These are phyloP conservation scores for Bradypodion pumilum DNA, from an alignment of 2,797 vertebrate genomes.

Conservation along the genomic window DNA sequence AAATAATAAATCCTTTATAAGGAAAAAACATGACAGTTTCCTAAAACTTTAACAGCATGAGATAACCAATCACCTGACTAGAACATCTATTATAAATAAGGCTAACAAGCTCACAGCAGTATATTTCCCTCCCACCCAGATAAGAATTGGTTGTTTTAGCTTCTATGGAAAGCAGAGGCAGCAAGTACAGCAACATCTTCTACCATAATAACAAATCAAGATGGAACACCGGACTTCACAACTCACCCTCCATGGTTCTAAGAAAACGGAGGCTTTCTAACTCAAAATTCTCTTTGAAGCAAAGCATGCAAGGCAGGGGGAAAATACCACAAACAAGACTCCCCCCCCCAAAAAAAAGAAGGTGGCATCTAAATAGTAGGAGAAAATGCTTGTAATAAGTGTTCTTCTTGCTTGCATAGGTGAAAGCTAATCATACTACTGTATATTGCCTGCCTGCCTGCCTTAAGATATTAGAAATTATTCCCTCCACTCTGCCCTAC, in stretches of 20 bases:
- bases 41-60: no score
- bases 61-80: background rate
- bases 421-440: background rate
- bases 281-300: background rate
- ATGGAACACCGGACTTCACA: constrained; percentile 54
- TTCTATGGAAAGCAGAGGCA: background rate
- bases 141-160: background rate
- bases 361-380: background rate
- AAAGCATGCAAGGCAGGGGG: constrained; percentile 23
- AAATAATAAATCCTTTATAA: background rate
- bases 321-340: background rate
- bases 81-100: background rate
- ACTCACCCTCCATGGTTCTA: constrained; percentile 36
- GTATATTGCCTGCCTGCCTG: no score
- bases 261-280: background rate
- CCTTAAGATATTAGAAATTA: background rate
- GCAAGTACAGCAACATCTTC: background rate
- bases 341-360: background rate
- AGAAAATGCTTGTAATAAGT: background rate
- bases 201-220: background rate
- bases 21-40: background rate
- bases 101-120: no score
- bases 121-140: background rate
- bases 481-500: background rate
- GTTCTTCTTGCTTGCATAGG: background rate